These are phyloP conservation scores for Tachysurus fulvidraco DNA, from an alignment of 2,113 vertebrate genomes.

Conservation along the genomic window DNA sequence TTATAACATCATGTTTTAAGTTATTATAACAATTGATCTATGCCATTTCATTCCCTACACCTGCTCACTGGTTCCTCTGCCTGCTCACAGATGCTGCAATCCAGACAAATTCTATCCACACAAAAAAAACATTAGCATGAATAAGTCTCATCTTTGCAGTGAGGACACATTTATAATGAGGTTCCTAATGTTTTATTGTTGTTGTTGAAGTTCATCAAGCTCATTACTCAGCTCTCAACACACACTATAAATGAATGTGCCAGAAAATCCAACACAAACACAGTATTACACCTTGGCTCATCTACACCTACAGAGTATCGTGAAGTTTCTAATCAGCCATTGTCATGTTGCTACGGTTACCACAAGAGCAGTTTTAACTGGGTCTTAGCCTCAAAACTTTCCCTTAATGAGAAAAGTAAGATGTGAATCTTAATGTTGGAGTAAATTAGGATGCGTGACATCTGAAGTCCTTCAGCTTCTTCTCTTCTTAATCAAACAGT, in stretches of 20 bases:
- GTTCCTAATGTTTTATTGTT: background rate
- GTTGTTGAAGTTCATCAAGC: background rate
- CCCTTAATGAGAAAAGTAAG: background rate
- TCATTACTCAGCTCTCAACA: background rate
- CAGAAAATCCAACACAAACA: background rate
- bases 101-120: too few relatives aligned
- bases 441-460: background rate
- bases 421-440: background rate
- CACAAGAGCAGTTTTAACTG: background rate
- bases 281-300: background rate
- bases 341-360: background rate
- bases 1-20: too few relatives aligned
- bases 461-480: background rate
- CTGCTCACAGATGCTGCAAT: too few relatives aligned
- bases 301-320: background rate
- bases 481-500: background rate
- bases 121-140: background rate
- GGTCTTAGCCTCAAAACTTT: background rate
- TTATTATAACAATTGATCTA: too few relatives aligned
- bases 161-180: background rate
- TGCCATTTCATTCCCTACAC: too few relatives aligned
- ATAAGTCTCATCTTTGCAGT: background rate
- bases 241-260: background rate
- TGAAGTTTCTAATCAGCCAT: background rate
- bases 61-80: too few relatives aligned